Base-by-base conservation (phyloP, 2,888 invertebrate genomes). In the Drosophila phalerata region DNA sequence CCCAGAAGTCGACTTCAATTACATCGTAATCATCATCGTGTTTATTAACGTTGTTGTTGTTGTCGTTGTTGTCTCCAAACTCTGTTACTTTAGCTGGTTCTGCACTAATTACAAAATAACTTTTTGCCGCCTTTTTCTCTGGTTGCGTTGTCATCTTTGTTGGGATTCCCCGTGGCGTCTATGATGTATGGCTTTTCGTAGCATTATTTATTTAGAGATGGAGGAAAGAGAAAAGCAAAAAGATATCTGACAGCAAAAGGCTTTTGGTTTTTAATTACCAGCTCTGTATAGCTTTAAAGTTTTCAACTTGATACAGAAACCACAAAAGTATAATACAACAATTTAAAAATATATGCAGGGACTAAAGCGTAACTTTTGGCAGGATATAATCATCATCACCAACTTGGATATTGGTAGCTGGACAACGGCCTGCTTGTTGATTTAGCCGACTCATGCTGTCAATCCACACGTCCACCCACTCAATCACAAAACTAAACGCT, bases 391-490 rank as follows among this genome's bases (percentile, higher is more conserved):
- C 19, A 60, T 43, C 32, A 11, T 47, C 19, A 60, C 8, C 19
- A 22, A 11, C 45, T 37, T 22, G 45, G 25, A 25, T 11, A 49
- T 49, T 34, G 49, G 49, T 10, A 45, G 11, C 47, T 57, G 57
- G 57, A 45, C 49, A 57, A 48, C 37, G 48, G 64, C 56, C 66
- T 68, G 67, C 69, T 77, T 90, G 89, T 90, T 86, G 88, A 88
- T 89, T 88, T 71, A 87, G 84, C 88, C 85, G 87, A 90, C 80
- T 90, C 87, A 77, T 79, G 80, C 91, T 91, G 91, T 91, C 91
- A 91, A 91, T 91, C 90, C 77, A 81, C 90, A 90, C 85, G 82
- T 81, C 89, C 89, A 79, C 86, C 86, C 89, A 86, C 89, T 86
- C 89, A 86, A 86, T 86, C 86, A 89, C 69, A 34, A 72, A 73